Percentiles rank a stretch among this genome's conserved stretches.
phyloP scores from a whole-genome alignment of 2,888 invertebrate species.

The Abrostola tripartita region DNA sequence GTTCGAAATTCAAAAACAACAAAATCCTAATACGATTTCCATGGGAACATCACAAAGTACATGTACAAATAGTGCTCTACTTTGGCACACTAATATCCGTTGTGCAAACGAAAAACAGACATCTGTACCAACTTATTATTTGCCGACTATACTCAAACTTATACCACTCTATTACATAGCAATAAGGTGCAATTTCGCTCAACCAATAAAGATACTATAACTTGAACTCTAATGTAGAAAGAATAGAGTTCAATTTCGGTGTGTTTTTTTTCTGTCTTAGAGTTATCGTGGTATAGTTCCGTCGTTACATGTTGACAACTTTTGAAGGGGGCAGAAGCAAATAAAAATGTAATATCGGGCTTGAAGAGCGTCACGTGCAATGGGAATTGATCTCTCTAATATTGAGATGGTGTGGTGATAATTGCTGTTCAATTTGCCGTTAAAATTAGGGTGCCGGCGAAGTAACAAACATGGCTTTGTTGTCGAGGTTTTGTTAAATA shows the following conservation, averaged over 20 bases:
- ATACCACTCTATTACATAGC: conserved; percentile 1
- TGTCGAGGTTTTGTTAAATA: conserved; percentile 3
- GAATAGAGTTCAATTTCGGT: conserved; percentile 19
- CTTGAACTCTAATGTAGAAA: neutral
- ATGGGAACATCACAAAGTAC: conserved; percentile 77
- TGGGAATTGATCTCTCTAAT: conserved; percentile 68
- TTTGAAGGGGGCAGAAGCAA: conserved; percentile 80
- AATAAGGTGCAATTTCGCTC: conserved; percentile 14
- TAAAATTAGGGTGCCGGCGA: conserved; percentile 53
- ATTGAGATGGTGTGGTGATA: conserved; percentile 84
- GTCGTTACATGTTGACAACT: conserved; percentile 85
- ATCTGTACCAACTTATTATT: conserved; percentile 51
- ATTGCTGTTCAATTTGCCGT: conserved; percentile 81
- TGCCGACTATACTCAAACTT: conserved; percentile 5
- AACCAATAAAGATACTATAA: neutral
- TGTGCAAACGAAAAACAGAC: conserved; percentile 75
- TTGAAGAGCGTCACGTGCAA: conserved; percentile 76
- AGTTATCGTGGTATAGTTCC: conserved; percentile 38
- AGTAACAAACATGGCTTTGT: conserved; percentile 39
- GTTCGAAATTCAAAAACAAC: conserved; percentile 65
- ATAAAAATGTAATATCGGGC: conserved; percentile 85
- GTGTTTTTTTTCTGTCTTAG: neutral
- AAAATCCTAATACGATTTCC: conserved; percentile 75
- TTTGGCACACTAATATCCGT: conserved; percentile 78
- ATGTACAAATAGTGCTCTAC: conserved; percentile 74